These are phyloP conservation scores for Zygaena filipendulae DNA, from an alignment of 2,888 invertebrate species.

Conservation along the genomic window DNA sequence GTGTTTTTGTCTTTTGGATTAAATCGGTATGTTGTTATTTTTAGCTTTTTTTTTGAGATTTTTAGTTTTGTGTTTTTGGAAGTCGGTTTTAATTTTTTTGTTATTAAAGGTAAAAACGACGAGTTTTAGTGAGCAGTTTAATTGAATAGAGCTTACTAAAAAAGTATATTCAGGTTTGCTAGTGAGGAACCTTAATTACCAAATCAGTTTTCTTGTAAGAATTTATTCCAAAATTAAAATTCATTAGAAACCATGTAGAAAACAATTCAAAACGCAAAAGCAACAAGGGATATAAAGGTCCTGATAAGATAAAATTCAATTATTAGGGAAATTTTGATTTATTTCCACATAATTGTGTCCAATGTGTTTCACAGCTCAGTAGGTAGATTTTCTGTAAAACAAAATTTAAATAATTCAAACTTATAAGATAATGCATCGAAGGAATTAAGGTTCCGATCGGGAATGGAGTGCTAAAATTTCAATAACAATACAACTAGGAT, in stretches of 20 bases:
- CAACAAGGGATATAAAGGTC: constrained; percentile 54
- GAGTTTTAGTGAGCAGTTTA: no score
- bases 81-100: no score
- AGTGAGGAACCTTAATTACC: constrained; percentile 66
- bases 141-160: no score
- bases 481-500: constrained; percentile 64
- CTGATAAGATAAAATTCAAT: constrained; percentile 60
- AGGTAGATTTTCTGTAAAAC: constrained; percentile 63
- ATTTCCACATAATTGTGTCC: constrained; percentile 68
- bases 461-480: constrained; percentile 61
- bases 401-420: constrained; percentile 60
- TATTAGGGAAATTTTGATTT: constrained; percentile 64
- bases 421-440: constrained; percentile 26
- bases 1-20: no score
- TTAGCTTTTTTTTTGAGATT: no score
- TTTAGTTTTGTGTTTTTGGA: no score
- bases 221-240: constrained; percentile 67
- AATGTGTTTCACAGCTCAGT: constrained; percentile 63
- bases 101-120: no score
- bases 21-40: no score
- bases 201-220: constrained; percentile 55
- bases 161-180: no score
- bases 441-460: constrained; percentile 67
- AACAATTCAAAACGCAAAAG: constrained; percentile 45
- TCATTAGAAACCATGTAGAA: constrained; percentile 63